Percentiles rank a stretch among this genome's conserved stretches.
Conservation (phyloP, 2,113 vertebrate genomes). For the Chaenocephalus aceratus region DNA sequence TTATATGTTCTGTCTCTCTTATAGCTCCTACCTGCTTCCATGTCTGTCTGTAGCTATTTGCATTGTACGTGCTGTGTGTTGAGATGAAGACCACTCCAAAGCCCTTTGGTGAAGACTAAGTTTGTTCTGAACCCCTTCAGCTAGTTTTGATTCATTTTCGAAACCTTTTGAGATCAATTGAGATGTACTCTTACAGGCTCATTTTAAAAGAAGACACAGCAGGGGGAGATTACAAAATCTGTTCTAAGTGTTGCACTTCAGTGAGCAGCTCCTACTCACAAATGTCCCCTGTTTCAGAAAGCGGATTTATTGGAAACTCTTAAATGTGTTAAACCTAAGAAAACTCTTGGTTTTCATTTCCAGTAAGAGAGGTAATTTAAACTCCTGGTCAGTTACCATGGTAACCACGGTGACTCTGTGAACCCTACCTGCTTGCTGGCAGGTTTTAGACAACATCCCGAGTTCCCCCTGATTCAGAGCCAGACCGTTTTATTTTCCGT, state of each 20-base stretch:
- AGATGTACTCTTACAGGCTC: conserved; percentile 29
- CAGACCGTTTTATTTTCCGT: too few species aligned
- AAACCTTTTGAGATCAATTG: conserved; percentile 21
- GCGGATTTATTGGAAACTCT: too few species aligned
- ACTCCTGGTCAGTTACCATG: too few species aligned
- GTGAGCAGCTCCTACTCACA: conserved; percentile 6
- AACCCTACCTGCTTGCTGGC: too few species aligned
- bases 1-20: neutral
- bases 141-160: conserved; percentile 9
- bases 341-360: too few species aligned
- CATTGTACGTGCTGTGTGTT: conserved; percentile 32
- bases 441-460: too few species aligned
- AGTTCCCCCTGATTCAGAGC: too few species aligned
- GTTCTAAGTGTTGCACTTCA: conserved; percentile 3
- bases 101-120: conserved; percentile 24
- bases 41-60: conserved; percentile 40
- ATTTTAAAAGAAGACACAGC: conserved; percentile 26
- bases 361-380: too few species aligned
- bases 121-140: conserved; percentile 23
- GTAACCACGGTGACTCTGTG: too few species aligned
- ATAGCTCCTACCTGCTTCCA: conserved; percentile 5
- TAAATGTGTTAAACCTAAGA: too few species aligned
- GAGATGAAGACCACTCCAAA: conserved; percentile 51
- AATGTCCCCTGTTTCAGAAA: neutral
- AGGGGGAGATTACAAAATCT: neutral